These are phyloP conservation scores for Boulengeromyrus knoepffleri DNA, from an alignment of 2,113 vertebrate species.

Conservation along the genomic window DNA sequence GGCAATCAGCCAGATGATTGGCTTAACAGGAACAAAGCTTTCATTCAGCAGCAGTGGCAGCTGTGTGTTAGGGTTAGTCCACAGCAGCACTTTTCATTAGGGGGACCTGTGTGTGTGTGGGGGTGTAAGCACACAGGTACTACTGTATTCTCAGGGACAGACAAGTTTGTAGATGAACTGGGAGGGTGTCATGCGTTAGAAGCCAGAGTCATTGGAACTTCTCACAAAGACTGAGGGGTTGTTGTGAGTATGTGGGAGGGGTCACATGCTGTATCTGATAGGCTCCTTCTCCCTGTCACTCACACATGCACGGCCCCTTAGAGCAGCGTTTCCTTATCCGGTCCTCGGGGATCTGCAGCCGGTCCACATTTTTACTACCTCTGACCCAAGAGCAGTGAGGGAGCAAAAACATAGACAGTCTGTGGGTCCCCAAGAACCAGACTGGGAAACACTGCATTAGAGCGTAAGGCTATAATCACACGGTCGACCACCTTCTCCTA, in stretches of 20 bases:
- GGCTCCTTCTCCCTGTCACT: neutral
- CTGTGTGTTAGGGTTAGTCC: neutral
- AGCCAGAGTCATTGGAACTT: neutral
- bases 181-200: neutral
- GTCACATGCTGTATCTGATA: neutral
- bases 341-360: neutral
- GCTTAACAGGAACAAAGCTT: neutral
- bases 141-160: neutral
- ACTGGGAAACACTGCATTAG: neutral
- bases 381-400: neutral
- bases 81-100: neutral
- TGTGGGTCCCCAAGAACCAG: neutral
- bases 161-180: neutral
- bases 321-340: neutral
- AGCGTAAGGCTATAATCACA: neutral
- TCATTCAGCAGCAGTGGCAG: neutral
- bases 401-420: too few species aligned
- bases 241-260: neutral
- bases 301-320: neutral
- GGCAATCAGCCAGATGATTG: neutral
- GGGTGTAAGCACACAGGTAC: neutral
- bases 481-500: neutral
- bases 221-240: neutral
- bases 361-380: neutral
- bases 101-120: neutral